Evolutionary conservation across 2,797 vertebrate genomes (phyloP).

Genomic region (Allobates femoralis): DNA sequence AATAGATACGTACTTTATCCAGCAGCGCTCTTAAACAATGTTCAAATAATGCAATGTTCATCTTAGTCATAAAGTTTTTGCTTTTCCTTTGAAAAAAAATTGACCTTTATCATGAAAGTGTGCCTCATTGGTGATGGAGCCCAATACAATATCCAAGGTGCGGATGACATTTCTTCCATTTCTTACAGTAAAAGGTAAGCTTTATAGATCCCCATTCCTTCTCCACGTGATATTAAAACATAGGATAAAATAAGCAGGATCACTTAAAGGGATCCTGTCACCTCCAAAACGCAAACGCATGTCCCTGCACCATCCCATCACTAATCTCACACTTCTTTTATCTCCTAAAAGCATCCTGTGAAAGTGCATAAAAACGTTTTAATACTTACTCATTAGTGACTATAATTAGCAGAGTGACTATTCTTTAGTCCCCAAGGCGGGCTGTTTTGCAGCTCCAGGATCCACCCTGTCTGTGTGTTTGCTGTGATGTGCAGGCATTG

Average conservation of each 20-base stretch:
- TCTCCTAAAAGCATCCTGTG: no score
- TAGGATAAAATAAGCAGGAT: background rate
- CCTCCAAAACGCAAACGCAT: no score
- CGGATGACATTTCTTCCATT: background rate
- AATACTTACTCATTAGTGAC: no score
- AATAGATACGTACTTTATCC: slow-evolving; percentile 34
- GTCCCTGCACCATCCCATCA: no score
- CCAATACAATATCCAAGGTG: background rate
- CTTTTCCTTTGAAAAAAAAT: background rate
- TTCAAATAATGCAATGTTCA: slow-evolving; percentile 12
- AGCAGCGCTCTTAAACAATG: slow-evolving; percentile 12
- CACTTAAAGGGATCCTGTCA: no score
- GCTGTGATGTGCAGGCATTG: no score
- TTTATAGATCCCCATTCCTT: background rate
- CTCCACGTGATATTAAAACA: background rate
- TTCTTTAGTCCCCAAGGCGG: no score
- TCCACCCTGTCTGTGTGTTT: no score
- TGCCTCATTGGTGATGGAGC: background rate
- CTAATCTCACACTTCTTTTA: no score
- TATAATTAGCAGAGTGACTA: no score
- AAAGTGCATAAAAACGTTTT: no score
- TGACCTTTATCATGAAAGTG: background rate
- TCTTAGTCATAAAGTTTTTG: background rate
- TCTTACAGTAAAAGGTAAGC: background rate
- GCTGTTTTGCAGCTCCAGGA: no score